Evolutionary conservation across 2,113 vertebrate species (phyloP), one percentile per base, ranked within the genome.

Genomic region (Rhinichthys klamathensis): DNA sequence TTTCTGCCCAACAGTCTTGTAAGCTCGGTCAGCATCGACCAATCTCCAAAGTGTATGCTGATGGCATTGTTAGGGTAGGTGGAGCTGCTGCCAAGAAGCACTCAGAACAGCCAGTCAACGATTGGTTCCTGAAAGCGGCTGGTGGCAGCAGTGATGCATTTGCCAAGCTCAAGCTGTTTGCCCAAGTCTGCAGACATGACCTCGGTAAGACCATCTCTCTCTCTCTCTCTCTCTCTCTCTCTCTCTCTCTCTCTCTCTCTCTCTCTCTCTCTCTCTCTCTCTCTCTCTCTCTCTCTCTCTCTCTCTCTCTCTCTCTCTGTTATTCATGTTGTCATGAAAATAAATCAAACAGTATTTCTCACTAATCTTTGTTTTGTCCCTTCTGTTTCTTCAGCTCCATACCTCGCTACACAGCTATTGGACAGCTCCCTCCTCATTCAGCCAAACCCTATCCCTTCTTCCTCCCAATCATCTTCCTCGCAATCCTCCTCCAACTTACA

Each of bases 121-220:
- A 99, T 63, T 99, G 98, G 98, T 99, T 99, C 95, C 96, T 97
- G 72, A 97, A 98, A 91, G 94, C 96, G 82, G 92, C 96, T 88
- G 95, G 96, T 84, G 87, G 95, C 94, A 97, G 95, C 96, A 96
- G 87, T 18, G 98, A 99, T 85, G 95, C 97, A 0, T 99, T 98
- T 94, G 95, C 96, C 90, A 98, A 97, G 92, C 96, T 99, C 89
- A 98, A 98, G 92, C 95, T 99, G 77, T 99, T 99, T 63, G 98
- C 98, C 90, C 97, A 99, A 98, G 97, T 99, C 88, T 99, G 97
- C 95, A 96, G 96, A 95, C 97, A 99, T 1, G 97, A 98, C 90
- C 94, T 99, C 73, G 98, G 98, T 99, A 96, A 4, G 46, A 76
- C 16, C 46, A 10, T 41, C 41, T 41, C 41, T 8, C 38, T 38